Evolutionary conservation across 2,888 invertebrate species (phyloP).

Genomic region (Proisotoma minuta): DNA sequence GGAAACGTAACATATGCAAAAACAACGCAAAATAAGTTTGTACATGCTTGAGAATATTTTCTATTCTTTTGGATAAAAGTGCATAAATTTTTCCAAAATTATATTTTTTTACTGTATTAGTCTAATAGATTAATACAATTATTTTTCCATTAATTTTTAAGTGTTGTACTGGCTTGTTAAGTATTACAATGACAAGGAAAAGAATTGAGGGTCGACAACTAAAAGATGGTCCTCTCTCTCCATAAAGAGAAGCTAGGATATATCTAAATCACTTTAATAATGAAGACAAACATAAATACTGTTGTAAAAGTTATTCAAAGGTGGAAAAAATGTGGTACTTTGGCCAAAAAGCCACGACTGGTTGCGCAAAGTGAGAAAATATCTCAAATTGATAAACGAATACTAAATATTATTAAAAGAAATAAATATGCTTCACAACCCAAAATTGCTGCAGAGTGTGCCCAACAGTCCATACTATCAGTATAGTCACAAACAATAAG

Average conservation of each 20-base stretch:
- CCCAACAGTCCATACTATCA: not conserved
- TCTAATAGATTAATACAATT: too few species aligned
- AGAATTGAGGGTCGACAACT: not conserved
- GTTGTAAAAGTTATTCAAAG: not conserved
- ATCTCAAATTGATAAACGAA: not conserved
- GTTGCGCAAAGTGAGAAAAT: not conserved
- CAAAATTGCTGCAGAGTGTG: not conserved
- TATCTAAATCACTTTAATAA: not conserved
- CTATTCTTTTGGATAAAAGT: too few species aligned
- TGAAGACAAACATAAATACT: not conserved
- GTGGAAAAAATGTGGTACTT: not conserved
- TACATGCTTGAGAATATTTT: too few species aligned
- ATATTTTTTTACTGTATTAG: too few species aligned
- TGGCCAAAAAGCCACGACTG: not conserved
- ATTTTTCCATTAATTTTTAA: too few species aligned
- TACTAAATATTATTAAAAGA: not conserved
- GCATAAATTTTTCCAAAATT: too few species aligned
- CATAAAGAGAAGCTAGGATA: not conserved
- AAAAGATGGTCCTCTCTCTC: not conserved
- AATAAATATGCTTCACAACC: not conserved
- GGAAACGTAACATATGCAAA: too few species aligned
- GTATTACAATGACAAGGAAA: not conserved
- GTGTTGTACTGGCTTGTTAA: too few species aligned
- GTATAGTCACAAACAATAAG: not conserved
- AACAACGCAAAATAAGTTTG: too few species aligned